phyloP scores from a whole-genome alignment of 1,140 invertebrate genomes.

The Hyphantria cunea region DNA sequence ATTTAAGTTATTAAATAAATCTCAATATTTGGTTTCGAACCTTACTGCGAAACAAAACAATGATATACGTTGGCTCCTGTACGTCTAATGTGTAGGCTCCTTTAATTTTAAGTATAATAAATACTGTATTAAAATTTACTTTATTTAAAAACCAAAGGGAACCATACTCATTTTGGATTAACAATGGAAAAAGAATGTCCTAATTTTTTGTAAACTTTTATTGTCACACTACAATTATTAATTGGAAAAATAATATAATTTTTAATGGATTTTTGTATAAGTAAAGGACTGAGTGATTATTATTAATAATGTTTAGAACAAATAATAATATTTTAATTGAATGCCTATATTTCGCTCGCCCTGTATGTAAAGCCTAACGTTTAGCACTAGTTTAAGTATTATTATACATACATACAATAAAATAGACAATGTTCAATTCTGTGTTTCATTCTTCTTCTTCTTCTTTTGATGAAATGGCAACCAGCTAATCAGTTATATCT shows the following conservation, averaged over 20 bases:
- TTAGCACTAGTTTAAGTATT: slow-evolving; percentile 56
- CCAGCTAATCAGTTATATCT: no score
- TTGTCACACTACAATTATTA: background rate
- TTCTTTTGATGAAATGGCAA: no score
- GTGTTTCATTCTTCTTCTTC: slow-evolving; percentile 45
- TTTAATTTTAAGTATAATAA: background rate
- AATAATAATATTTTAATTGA: slow-evolving; percentile 8
- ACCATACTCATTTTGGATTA: slow-evolving; percentile 6
- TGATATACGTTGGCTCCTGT: no score
- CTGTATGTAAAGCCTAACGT: slow-evolving; percentile 48
- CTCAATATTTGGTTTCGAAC: no score
- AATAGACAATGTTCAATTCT: slow-evolving; percentile 71
- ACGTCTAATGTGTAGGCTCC: no score
- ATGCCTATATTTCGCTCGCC: slow-evolving; percentile 35
- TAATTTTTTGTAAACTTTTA: background rate
- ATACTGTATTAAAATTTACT: slow-evolving; percentile 6
- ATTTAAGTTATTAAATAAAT: no score
- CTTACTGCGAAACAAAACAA: no score
- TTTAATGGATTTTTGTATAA: slow-evolving; percentile 36
- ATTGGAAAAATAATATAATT: slow-evolving; percentile 5
- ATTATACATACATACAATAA: slow-evolving; percentile 68
- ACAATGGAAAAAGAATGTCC: background rate
- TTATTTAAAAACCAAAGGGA: slow-evolving; percentile 20
- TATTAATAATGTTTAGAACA: slow-evolving; percentile 11
- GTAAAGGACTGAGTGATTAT: slow-evolving; percentile 48